A percentile compares a stretch with the other conserved stretches of the same genome.
phyloP scores from a whole-genome alignment of 2,888 invertebrate genomes.

The Lypha dubia region DNA sequence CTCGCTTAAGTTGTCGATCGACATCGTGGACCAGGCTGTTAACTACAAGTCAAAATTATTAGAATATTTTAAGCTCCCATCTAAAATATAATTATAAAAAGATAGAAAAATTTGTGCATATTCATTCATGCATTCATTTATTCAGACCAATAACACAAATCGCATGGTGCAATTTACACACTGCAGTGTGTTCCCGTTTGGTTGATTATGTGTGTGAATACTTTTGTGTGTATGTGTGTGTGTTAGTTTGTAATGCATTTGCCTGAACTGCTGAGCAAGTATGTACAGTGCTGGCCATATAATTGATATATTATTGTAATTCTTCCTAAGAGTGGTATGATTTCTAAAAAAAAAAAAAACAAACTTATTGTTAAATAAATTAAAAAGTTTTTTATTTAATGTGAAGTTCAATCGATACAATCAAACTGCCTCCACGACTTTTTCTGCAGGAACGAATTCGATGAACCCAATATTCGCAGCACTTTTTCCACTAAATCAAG shows the following conservation, averaged over 20 bases:
- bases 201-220: not conserved
- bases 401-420: no score
- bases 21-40: no score
- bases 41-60: conserved; percentile 14
- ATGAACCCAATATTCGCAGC: no score
- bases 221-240: not conserved
- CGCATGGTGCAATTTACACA: not conserved
- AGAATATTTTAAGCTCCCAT: conserved; percentile 6
- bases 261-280: conserved; percentile 35
- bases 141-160: conserved; percentile 8
- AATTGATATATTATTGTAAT: not conserved
- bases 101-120: conserved; percentile 32
- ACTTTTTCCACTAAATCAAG: no score
- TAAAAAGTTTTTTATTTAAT: no score
- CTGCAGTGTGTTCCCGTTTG: not conserved
- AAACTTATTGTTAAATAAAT: no score
- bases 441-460: no score
- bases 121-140: conserved; percentile 27
- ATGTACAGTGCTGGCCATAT: conserved; percentile 3
- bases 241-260: conserved; percentile 28
- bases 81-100: not conserved
- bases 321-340: no score
- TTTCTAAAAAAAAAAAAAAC: no score
- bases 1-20: no score
- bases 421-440: no score